Base-by-base conservation (phyloP, 1,140 invertebrate genomes). In the Drosophila punjabiensis region DNA sequence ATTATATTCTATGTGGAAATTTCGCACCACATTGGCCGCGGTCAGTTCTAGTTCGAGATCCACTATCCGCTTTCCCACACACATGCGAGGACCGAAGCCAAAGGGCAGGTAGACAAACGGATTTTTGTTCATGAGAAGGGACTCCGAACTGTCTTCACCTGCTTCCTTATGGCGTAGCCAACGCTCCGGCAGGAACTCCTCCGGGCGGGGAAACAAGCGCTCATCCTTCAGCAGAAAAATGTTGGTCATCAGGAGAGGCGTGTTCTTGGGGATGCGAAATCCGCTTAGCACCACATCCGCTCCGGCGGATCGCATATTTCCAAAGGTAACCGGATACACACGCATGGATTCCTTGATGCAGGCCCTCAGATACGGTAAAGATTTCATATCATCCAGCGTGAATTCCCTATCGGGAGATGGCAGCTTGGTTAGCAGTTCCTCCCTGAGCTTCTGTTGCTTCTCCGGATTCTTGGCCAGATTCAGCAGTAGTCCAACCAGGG, bases 271-370 rank as follows among this genome's bases (percentile, higher is more conserved):
- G 66, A 98, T 95, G 68, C 95, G 94, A 83, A 97, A 98, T 43
- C 97, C 97, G 56, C 95, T 94, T 52, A 98, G 95, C 11, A 96
- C 93, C 0, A 96, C 94, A 81, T 98, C 96, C 41, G 95, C 95
- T 59, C 96, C 96, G 60, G 97, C 94, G 64, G 96, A 95, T 73
- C 97, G 94, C 8, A 96, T 95, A 82, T 98, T 97, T 41, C 97
- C 97, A 63, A 97, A 95, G n/a, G 97, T 96, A 5, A 98, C 96
- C n/a, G 97, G 97, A 93, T 96, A 96, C 92, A 98, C 94, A 89
- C 97, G 94, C 33, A 98, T 94, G 20, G 96, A 96, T 61, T 95
- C 94, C 69, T 94, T 94, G 33, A 95, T 94, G 61, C 93, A 94
- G 11, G 94, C 94, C 83, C 94, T 93, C 45, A 95, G 82, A 73